A percentile compares a stretch with the other conserved stretches of the same genome.
phyloP scores from a whole-genome alignment of 2,113 vertebrate genomes.

The Hystrix brachyura region DNA sequence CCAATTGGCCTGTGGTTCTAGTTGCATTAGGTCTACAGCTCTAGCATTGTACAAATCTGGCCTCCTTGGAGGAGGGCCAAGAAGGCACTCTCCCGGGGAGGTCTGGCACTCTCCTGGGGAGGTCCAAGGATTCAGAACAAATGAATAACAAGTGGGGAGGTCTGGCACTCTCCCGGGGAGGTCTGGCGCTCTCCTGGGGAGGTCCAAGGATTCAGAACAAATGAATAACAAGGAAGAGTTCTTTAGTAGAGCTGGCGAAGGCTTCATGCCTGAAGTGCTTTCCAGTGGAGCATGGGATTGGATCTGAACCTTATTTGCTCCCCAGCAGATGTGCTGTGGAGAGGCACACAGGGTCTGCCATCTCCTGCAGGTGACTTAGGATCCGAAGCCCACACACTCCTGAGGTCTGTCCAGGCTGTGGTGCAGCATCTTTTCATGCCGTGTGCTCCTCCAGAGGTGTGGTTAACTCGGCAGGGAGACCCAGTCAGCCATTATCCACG shows the following conservation, averaged over 20 bases:
- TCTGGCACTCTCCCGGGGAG: background rate
- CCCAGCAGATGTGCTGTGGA: no score
- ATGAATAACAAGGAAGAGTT: background rate
- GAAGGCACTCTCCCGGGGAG: no score
- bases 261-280: background rate
- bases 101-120: background rate
- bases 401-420: background rate
- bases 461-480: constrained; percentile 70
- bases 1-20: no score
- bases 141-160: background rate
- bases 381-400: accelerated
- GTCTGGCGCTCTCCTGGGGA: background rate
- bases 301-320: no score
- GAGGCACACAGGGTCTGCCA: background rate
- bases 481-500: constrained; percentile 67
- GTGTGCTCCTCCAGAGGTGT: accelerated
- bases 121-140: background rate
- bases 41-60: accelerated
- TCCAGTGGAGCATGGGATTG: background rate
- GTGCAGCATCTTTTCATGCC: background rate
- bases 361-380: background rate
- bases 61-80: background rate
- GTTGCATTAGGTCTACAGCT: accelerated
- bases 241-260: background rate
- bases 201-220: background rate